phyloP scores from a whole-genome alignment of 1,140 invertebrate species.

The Neotoxoptera formosana region DNA sequence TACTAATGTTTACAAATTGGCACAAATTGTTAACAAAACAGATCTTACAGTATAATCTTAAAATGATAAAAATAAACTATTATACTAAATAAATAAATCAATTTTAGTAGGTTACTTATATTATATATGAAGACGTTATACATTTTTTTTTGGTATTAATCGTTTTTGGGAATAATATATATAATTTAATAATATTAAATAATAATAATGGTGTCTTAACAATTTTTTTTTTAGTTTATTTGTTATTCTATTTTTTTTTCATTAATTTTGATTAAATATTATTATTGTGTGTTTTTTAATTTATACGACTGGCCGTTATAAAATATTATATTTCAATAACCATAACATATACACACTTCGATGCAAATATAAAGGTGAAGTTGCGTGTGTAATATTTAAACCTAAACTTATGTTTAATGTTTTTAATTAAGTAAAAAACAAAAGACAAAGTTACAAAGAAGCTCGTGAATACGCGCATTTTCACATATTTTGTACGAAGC shows the following conservation, averaged over 20 bases:
- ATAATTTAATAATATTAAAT: conserved; percentile 23
- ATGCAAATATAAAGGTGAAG: neutral
- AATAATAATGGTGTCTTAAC: neutral
- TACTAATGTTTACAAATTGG: conserved; percentile 48
- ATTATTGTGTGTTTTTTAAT: neutral
- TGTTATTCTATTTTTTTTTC: neutral
- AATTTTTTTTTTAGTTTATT: conserved; percentile 32
- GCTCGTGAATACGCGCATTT: neutral
- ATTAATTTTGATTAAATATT: conserved; percentile 20
- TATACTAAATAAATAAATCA: conserved; percentile 16
- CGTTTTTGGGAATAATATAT: neutral
- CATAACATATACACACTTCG: neutral
- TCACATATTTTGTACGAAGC: neutral
- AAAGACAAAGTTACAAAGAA: neutral
- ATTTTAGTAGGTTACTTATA: neutral
- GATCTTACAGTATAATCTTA: conserved; percentile 27
- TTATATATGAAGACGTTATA: neutral
- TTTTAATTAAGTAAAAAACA: neutral
- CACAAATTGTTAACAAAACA: conserved; percentile 50
- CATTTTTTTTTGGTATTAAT: conserved; percentile 8
- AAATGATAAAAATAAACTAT: conserved; percentile 22
- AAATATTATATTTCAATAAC: neutral
- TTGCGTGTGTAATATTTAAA: neutral
- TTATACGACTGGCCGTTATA: neutral
- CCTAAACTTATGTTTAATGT: neutral